Percentiles rank a stretch among this genome's conserved stretches.
These are phyloP conservation scores for Melieria picta DNA, from an alignment of 2,888 invertebrate species.

Conservation along the genomic window DNA sequence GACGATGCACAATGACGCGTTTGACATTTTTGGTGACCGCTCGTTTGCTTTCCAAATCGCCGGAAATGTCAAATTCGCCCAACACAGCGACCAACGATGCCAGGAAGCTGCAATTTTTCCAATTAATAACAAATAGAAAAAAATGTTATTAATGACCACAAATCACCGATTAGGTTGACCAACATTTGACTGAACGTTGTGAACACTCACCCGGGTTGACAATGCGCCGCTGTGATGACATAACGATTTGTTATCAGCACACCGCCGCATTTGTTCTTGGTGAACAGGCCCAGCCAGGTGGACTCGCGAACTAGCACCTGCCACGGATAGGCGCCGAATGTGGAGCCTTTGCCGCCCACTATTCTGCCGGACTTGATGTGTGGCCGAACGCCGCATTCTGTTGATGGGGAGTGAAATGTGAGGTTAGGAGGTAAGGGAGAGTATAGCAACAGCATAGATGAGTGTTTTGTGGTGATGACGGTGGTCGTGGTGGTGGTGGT, in stretches of 20 bases:
- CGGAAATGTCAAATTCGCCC: slow-evolving; percentile 90
- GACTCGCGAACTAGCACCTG: slow-evolving; percentile 91
- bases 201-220: slow-evolving; percentile 83
- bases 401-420: slow-evolving; percentile 65
- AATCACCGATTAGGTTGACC: background rate
- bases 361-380: slow-evolving; percentile 82
- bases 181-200: background rate
- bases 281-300: slow-evolving; percentile 92
- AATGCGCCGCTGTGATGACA: slow-evolving; percentile 93
- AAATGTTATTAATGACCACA: background rate
- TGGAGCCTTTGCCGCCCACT: slow-evolving; percentile 88
- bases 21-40: slow-evolving; percentile 85
- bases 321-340: slow-evolving; percentile 93
- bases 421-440: slow-evolving; percentile 64
- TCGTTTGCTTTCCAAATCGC: slow-evolving; percentile 80
- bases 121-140: background rate
- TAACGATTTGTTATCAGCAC: slow-evolving; percentile 88
- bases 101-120: slow-evolving; percentile 72
- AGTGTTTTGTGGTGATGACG: slow-evolving; percentile 37
- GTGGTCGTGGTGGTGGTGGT: slow-evolving; percentile 12
- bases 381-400: slow-evolving; percentile 90
- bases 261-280: slow-evolving; percentile 95
- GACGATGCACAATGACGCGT: slow-evolving; percentile 86
- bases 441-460: slow-evolving; percentile 55
- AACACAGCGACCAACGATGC: slow-evolving; percentile 91